Conservation (phyloP, 2,797 vertebrate genomes). For the Botia kubotai region DNA sequence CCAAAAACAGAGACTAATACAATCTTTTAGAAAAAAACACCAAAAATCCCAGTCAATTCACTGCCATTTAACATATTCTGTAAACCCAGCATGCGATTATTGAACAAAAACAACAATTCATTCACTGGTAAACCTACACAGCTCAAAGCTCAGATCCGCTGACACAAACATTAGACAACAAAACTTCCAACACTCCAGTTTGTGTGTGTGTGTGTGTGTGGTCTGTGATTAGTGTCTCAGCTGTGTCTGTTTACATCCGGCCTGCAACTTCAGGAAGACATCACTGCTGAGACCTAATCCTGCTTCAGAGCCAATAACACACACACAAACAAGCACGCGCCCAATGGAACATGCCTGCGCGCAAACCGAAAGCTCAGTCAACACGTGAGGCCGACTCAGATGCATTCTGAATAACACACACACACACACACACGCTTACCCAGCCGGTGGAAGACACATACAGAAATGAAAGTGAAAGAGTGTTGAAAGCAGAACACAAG, state of each 20-base stretch:
- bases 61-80: no score
- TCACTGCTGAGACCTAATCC: constrained; percentile 23
- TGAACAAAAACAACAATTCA: no score
- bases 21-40: no score
- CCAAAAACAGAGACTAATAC: no score
- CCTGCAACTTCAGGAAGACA: constrained; percentile 50
- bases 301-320: neutral
- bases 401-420: neutral
- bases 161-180: no score
- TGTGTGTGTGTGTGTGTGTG: neutral
- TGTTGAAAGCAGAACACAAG: constrained; percentile 5
- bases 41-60: no score
- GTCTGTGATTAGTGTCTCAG: constrained; percentile 33
- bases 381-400: constrained; percentile 24
- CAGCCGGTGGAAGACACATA: constrained; percentile 5
- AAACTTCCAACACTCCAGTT: no score
- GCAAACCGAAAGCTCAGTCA: neutral
- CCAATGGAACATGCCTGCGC: neutral
- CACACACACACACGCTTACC: constrained; percentile 10
- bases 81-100: no score
- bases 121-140: no score
- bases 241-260: constrained; percentile 72
- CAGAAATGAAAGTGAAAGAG: constrained; percentile 13
- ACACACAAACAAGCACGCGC: neutral
- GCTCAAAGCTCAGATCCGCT: no score